Percentiles rank a stretch among this genome's conserved stretches.
phyloP scores from a whole-genome alignment of 2,888 invertebrate species.

The Drosophila longiperda region DNA sequence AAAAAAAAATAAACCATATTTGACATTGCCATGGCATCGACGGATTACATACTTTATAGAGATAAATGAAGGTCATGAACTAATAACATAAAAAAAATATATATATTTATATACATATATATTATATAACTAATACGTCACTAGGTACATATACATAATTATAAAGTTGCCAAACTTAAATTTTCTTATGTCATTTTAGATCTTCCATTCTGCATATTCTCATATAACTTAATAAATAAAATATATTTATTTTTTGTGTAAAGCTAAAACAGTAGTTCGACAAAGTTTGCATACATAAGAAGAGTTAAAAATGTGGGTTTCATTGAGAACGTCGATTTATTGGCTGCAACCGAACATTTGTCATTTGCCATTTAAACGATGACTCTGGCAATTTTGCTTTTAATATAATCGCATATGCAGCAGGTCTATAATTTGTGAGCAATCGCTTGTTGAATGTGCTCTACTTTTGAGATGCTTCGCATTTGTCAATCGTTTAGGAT shows the following conservation, averaged over 20 bases:
- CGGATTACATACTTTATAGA: background rate
- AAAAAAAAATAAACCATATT: background rate
- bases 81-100: background rate
- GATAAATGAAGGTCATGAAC: background rate
- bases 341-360: constrained; percentile 50
- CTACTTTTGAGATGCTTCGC: constrained; percentile 70
- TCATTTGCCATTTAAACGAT: constrained; percentile 68
- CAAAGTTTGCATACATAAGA: constrained; percentile 18
- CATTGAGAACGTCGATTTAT: constrained; percentile 58
- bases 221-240: background rate
- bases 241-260: background rate
- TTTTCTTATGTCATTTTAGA: background rate
- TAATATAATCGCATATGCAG: constrained; percentile 14
- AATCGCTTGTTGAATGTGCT: constrained; percentile 61
- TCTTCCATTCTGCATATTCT: background rate
- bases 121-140: too few relatives aligned
- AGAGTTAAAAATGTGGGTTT: constrained; percentile 28
- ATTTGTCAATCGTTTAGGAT: constrained; percentile 65
- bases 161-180: background rate
- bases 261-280: background rate
- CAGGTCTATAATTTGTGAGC: constrained; percentile 38
- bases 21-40: background rate
- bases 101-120: too few relatives aligned
- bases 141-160: background rate
- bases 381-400: constrained; percentile 25